phyloP scores from a whole-genome alignment of 2,888 invertebrate species.

The Phoronis australis region DNA sequence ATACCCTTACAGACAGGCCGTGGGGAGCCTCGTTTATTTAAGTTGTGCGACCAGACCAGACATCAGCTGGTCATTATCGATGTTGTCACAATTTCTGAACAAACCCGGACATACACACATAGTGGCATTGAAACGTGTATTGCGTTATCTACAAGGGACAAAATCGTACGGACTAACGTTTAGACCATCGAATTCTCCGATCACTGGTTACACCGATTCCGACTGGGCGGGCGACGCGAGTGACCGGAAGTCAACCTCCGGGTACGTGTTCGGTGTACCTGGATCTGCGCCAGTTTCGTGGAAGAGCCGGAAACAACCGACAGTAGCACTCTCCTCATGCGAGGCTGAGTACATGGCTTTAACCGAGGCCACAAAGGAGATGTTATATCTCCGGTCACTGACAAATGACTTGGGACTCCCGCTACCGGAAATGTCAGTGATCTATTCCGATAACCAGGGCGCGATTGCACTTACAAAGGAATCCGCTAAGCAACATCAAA shows the following conservation, averaged over 20 bases:
- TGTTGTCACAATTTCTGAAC: slow-evolving; percentile 12
- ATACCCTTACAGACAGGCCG: not conserved
- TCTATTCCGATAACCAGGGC: not conserved
- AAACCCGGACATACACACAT: slow-evolving; percentile 1
- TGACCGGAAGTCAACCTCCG: slow-evolving; percentile 2
- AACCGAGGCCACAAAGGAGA: slow-evolving; percentile 18
- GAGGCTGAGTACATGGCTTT: slow-evolving; percentile 24
- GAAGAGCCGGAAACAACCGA: slow-evolving; percentile 13
- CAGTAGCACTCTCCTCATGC: slow-evolving; percentile 17
- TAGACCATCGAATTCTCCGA: not conserved
- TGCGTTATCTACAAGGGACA: slow-evolving; percentile 5
- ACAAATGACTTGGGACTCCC: slow-evolving; percentile 3
- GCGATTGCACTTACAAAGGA: not conserved
- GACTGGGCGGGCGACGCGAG: slow-evolving; percentile 3
- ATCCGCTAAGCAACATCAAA: not conserved
- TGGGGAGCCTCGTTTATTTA: slow-evolving; percentile 10
- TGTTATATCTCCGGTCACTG: slow-evolving; percentile 10
- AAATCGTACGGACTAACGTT: not conserved
- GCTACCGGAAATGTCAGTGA: not conserved
- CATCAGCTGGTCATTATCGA: slow-evolving; percentile 6
- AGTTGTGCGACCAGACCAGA: slow-evolving; percentile 11
- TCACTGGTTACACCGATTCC: slow-evolving; percentile 4
- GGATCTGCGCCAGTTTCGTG: slow-evolving; percentile 11
- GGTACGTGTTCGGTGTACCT: slow-evolving; percentile 6
- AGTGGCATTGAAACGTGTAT: not conserved